Evolutionary conservation across 1,140 invertebrate genomes (phyloP), one percentile per base, ranked within the genome.

Genomic region (Xylocopa sonorina): DNA sequence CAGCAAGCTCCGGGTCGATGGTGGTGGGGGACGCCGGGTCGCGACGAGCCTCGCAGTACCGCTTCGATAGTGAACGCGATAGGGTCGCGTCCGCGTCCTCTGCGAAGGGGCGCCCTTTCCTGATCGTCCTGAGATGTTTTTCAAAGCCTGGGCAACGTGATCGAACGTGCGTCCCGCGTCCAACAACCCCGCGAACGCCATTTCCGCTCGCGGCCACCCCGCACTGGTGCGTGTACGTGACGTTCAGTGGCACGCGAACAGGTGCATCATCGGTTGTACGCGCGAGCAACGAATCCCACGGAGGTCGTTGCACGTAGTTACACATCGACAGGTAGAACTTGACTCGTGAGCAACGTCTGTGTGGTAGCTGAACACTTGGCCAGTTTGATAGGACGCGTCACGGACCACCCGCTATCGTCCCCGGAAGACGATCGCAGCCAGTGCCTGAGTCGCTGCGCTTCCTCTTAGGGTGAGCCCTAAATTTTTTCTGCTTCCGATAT

Each of bases 11-110:
- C 62, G 60, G 87, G 87, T 88, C 87, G 84, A 89, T 88, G 86
- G 77, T 80, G 82, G 78, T 77, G 73, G 80, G 86, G 87, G 80
- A 84, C 77, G 78, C 78, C 85, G 82, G 83, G 88, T 85, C 80
- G 76, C 64, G 58, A 66, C 82, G 74, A 84, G 66, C 74, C 78
- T 88, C 81, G 80, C 86, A 90, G 89, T 90, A 81, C 78, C 82
- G 81, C 80, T 84, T 83, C 79, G 88, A 87, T 83, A 72, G 78
- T 78, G 81, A 82, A 80, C 85, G 82, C 62, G 85, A 53, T 34
- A 58, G 67, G 75, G 12, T 46, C 16, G 14, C 18, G 0, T 9
- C 14, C 27, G 16, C 12, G 29, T 32, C 4, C 12, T 0, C 24
- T 5, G n/a, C 2, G n/a, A n/a, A 24, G 2, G 2, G 14, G 1